Evolutionary conservation across 2,797 vertebrate genomes (phyloP), one percentile per base, ranked within the genome.

Genomic region (Ataeniobius toweri): DNA sequence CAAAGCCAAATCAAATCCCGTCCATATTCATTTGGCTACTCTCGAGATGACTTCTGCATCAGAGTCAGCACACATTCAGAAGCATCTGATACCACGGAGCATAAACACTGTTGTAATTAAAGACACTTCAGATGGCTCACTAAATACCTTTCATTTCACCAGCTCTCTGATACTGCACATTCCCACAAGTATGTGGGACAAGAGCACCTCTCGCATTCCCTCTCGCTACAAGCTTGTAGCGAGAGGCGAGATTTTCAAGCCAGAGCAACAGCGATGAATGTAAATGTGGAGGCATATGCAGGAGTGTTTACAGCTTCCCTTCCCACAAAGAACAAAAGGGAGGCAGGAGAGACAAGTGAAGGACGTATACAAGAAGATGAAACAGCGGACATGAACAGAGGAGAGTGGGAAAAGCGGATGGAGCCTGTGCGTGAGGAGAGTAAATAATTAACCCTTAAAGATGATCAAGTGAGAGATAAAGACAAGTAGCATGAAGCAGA

Each of bases 201-300:
- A 3, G 36, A 36, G 36, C 36, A 4, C 36, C 36, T 36, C 36
- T 4, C 36, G 36, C 36, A 36, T 36, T 36, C 36, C 36, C 36
- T 36, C 36, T 36, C 36, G 36, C 48, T 63, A 48, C 58, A 74
- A 24, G 50, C 78, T 78, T 70, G 51, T 55, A 68, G 81, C 56
- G 84, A 86, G 86, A 89, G 85, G 71, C 79, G 51, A 87, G 82
- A 81, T 84, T 55, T 78, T 85, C 82, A 77, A 86, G 77, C 80
- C 72, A 78, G 71, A 86, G 87, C 87, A 48, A 36, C 78, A 87
- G 81, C 28, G 76, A 3, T 78, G 93, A 93, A 93, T 94, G 84
- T 76, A 83, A 93, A 94, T 92, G 81, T 77, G 14, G 80, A 80
- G 65, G 79, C 85, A 90, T 90, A 89, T 90, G 92, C 85, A 90